Percentiles rank a stretch among this genome's conserved stretches.
Evolutionary conservation across 2,797 vertebrate genomes (phyloP).

Genomic region (Pangasius larnaudii): DNA sequence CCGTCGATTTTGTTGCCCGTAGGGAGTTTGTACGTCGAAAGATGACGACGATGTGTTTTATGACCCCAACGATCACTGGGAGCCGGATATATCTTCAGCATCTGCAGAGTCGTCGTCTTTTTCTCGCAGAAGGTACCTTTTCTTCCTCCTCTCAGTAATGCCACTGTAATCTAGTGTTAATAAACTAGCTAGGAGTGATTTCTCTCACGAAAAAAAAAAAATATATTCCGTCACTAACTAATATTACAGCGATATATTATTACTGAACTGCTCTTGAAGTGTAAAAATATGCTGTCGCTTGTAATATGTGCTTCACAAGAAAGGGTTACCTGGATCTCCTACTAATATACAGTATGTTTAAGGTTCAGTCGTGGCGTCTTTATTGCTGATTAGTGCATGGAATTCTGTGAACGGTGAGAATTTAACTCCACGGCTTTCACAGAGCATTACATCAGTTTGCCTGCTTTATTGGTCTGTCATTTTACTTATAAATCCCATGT

Average conservation of each 20-base stretch:
- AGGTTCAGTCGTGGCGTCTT: background rate
- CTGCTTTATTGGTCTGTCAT: background rate
- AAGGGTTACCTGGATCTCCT: background rate
- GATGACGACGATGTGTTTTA: slow-evolving; percentile 90
- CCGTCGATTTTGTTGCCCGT: slow-evolving; percentile 53
- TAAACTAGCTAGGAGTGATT: background rate
- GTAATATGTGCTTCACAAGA: background rate
- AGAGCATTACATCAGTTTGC: background rate
- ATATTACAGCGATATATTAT: background rate
- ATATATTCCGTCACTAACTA: background rate
- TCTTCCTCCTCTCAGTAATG: background rate
- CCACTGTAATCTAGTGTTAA: background rate
- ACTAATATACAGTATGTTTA: background rate
- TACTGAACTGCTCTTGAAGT: background rate
- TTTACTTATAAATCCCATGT: background rate
- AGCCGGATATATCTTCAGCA: slow-evolving; percentile 85
- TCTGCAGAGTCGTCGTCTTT: slow-evolving; percentile 79
- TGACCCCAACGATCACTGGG: slow-evolving; percentile 93
- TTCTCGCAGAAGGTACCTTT: slow-evolving; percentile 87
- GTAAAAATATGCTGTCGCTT: background rate
- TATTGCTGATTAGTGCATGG: background rate
- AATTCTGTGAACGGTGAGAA: background rate
- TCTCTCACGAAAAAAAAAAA: background rate
- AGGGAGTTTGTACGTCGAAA: slow-evolving; percentile 80
- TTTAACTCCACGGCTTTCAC: background rate